Base-by-base conservation (phyloP, 2,113 vertebrate species). In the Morone saxatilis region DNA sequence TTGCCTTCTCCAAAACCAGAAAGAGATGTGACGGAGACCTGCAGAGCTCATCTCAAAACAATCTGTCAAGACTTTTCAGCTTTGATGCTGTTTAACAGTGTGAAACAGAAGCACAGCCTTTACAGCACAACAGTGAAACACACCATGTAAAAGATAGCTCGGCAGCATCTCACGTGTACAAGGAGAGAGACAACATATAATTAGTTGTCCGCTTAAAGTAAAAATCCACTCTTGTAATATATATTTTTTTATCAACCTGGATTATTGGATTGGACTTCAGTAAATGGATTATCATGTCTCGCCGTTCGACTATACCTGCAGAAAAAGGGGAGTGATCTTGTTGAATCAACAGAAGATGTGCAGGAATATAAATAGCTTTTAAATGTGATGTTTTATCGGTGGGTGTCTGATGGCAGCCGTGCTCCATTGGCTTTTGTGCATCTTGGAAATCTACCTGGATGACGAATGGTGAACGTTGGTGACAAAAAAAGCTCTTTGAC, bases 31-130 rank as follows among this genome's bases (percentile, higher is more conserved):
- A 70, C 16, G 47, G 74, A 65, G 69, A 78, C 65, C 90, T 78
- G 74, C 89, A 5, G 79, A 84, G 74, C 56, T 85, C 76, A 38
- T 79, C 63, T 80, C 63, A 20, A 63, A 60, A 41, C 78, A 76
- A 71, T 83, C 84, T 71, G 63, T 75, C 73, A 38, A 43, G 47
- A 71, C 89, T 85, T 94, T 84, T 91, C 78, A 89, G 93, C 86
- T 71, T 65, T 85, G 89, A 70, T 78, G 38, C 82, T 93, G 89
- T 93, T 70, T 91, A 74, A 81, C 53, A 71, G 91, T 76, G 82
- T 84, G 83, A 79, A 76, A 89, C 79, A 82, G 67, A 87, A 96
- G 92, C 94, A 93, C 92, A 92, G 83, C 22, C 47, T 71, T 75
- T 71, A 84, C 70, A 84, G 84, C 86, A 88, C 84, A 84, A 85